Percentiles rank a stretch among this genome's conserved stretches.
Conservation (phyloP, 2,797 vertebrate genomes). For the Gallinago solitaria region DNA sequence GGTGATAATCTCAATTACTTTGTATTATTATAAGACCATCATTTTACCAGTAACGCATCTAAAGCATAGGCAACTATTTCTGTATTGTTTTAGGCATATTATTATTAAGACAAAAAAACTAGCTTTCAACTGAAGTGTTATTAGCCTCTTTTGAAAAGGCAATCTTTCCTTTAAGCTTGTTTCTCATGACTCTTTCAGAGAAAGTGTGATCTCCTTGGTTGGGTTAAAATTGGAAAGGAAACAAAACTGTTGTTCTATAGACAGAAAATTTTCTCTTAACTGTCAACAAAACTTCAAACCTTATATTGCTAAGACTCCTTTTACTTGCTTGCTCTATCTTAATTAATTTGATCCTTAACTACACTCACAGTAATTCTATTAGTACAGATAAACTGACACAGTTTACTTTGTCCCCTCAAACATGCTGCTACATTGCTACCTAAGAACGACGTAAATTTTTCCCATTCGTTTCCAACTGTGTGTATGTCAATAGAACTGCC, state of each 20-base stretch:
- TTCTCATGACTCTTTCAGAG: not conserved
- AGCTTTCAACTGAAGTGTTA: not conserved
- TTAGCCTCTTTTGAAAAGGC: not conserved
- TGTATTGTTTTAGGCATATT: not conserved
- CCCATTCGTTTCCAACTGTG: not conserved
- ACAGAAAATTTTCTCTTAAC: not conserved
- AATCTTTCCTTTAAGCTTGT: not conserved
- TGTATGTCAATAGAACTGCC: not conserved
- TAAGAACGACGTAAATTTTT: not conserved
- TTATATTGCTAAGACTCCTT: fast-evolving
- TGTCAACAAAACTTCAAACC: not conserved
- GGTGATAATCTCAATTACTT: not conserved
- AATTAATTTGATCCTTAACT: not conserved
- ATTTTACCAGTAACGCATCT: not conserved
- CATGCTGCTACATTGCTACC: not conserved
- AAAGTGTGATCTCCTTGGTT: not conserved
- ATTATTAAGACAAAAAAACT: not conserved
- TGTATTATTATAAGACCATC: not conserved
- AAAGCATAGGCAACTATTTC: not conserved
- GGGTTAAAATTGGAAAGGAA: not conserved
- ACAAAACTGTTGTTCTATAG: not conserved
- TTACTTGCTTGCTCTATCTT: not conserved
- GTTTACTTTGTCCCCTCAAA: not conserved
- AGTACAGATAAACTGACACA: not conserved
- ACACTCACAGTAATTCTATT: not conserved